These are phyloP conservation scores for Silurus lanzhouensis DNA, from an alignment of 2,797 vertebrate genomes.

Conservation along the genomic window DNA sequence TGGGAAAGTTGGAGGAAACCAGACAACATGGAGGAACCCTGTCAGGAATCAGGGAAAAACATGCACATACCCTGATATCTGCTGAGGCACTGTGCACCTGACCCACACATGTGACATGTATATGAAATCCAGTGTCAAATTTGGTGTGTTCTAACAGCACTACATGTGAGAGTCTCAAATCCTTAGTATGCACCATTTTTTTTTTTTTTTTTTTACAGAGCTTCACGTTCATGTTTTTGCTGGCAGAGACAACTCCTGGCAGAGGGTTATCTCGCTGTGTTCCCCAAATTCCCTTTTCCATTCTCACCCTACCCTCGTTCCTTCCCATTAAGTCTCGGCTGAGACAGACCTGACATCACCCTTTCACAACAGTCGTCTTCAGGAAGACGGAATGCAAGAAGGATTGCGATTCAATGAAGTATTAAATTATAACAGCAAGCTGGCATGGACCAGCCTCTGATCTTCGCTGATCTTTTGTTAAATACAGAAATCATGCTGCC, in stretches of 20 bases:
- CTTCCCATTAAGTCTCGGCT: conserved; percentile 49
- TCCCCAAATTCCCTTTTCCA: conserved; percentile 13
- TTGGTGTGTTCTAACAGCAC: conserved; percentile 6
- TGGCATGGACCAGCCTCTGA: conserved; percentile 46
- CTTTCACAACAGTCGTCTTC: conserved; percentile 59
- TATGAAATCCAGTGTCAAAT: background rate
- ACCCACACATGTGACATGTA: background rate
- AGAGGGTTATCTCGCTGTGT: conserved; percentile 40
- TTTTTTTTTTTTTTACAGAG: conserved; percentile 3
- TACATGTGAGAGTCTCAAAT: background rate
- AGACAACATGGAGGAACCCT: no score
- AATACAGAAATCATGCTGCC: no score
- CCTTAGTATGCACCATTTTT: background rate
- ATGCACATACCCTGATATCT: no score
- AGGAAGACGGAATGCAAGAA: conserved; percentile 61
- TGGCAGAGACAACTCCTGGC: conserved; percentile 21
- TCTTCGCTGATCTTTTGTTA: background rate
- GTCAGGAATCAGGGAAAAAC: no score
- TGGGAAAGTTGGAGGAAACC: no score
- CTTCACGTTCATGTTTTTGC: conserved; percentile 27
- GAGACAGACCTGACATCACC: conserved; percentile 64
- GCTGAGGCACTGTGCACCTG: background rate
- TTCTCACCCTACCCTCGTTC: conserved; percentile 27
- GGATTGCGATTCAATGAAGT: conserved; percentile 51
- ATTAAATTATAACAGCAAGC: conserved; percentile 41